Evolutionary conservation across 1,140 invertebrate species (phyloP).

Genomic region (Philopotamus ludificatus): DNA sequence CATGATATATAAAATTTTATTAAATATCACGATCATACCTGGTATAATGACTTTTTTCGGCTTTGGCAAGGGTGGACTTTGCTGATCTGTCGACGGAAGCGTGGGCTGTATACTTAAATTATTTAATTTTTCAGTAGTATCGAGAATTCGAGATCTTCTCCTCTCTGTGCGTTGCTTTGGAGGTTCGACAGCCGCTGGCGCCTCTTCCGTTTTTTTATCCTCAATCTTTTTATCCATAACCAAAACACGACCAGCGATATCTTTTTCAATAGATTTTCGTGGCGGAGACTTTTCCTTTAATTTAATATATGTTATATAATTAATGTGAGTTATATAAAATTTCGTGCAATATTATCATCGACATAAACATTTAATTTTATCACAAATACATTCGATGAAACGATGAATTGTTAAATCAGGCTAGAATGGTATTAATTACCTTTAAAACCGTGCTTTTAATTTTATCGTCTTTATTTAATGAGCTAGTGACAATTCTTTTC

Average conservation of each 20-base stretch:
- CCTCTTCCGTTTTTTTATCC: conserved; percentile 42
- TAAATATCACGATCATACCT: conserved; percentile 52
- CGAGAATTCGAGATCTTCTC: conserved; percentile 67
- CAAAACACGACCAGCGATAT: conserved; percentile 14
- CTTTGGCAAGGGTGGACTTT: conserved; percentile 54
- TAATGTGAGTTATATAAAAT: no score
- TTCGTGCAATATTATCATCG: no score
- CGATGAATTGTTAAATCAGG: no score
- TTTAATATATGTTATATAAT: not conserved
- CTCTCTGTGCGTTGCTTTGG: conserved; percentile 51
- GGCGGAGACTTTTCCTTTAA: conserved; percentile 37
- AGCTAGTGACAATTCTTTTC: conserved; percentile 35
- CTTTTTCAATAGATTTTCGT: conserved; percentile 38
- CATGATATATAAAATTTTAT: no score
- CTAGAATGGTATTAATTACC: no score
- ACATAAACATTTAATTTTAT: no score
- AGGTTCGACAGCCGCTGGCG: conserved; percentile 41
- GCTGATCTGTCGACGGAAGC: conserved; percentile 39
- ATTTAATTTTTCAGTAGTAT: conserved; percentile 71
- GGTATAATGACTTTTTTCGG: conserved; percentile 78
- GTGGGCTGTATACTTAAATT: conserved; percentile 52
- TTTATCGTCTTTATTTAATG: conserved; percentile 36
- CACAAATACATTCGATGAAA: no score
- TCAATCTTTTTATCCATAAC: conserved; percentile 25
- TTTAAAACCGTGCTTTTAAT: conserved; percentile 27